These are phyloP conservation scores for Tursiops truncatus DNA, from an alignment of 2,113 vertebrate genomes.

Conservation along the genomic window DNA sequence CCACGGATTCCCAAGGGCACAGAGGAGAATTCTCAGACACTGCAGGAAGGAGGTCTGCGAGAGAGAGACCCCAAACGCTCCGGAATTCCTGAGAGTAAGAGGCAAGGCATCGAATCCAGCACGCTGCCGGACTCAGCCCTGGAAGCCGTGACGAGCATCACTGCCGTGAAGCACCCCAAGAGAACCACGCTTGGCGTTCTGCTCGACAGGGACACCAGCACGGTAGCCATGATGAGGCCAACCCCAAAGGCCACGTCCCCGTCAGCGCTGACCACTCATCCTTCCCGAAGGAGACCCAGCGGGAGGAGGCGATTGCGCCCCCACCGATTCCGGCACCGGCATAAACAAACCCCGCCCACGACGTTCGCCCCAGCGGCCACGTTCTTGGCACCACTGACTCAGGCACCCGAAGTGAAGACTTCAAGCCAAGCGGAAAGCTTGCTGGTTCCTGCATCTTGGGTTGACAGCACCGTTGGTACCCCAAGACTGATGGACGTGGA, in stretches of 20 bases:
- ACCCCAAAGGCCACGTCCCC: conserved; percentile 51
- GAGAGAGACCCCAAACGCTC: neutral
- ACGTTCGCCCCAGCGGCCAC: neutral
- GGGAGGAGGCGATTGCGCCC: conserved; percentile 82
- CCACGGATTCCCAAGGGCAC: neutral
- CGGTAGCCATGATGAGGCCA: neutral
- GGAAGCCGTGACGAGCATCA: neutral
- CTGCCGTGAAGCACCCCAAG: neutral
- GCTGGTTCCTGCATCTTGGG: neutral
- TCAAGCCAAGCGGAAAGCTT: neutral
- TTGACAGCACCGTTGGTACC: neutral
- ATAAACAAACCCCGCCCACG: neutral
- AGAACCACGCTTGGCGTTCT: neutral
- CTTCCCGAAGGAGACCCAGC: conserved; percentile 81
- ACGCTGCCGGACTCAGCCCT: neutral
- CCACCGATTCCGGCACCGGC: conserved; percentile 82
- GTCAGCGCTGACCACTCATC: conserved; percentile 54
- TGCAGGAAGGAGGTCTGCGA: neutral
- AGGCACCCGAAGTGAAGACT: neutral
- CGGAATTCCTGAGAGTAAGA: neutral
- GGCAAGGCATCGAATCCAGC: neutral
- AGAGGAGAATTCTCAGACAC: neutral
- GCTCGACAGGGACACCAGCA: neutral
- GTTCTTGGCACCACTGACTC: neutral
- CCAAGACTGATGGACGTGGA: neutral